Percentiles rank a stretch among this genome's conserved stretches.
Evolutionary conservation across 2,113 vertebrate species (phyloP).

Genomic region (Mugil cephalus): DNA sequence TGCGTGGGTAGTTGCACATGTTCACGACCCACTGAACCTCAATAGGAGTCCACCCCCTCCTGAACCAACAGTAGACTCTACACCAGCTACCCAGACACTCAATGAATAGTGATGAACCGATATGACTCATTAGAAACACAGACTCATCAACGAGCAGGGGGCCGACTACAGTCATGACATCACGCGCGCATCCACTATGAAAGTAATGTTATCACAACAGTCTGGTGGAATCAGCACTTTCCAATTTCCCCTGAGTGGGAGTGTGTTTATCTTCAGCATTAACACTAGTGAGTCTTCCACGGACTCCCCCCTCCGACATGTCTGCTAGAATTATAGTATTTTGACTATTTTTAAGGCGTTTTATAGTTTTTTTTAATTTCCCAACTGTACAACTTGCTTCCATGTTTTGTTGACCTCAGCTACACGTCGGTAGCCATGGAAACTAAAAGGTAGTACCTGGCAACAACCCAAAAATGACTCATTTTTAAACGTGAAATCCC

Average conservation of each 20-base stretch:
- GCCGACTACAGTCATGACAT: slow-evolving; percentile 63
- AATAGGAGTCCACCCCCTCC: slow-evolving; percentile 12
- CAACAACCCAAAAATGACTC: background rate
- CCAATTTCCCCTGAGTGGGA: slow-evolving; percentile 46
- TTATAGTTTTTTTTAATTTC: background rate
- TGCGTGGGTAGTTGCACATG: background rate
- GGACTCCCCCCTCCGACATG: slow-evolving; percentile 1
- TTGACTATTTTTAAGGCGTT: too few species aligned
- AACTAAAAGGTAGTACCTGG: slow-evolving; percentile 1
- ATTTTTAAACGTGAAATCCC: slow-evolving; percentile 19
- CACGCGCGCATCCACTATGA: slow-evolving; percentile 52
- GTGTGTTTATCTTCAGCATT: slow-evolving; percentile 46
- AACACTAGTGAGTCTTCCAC: slow-evolving; percentile 41
- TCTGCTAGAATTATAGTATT: slow-evolving; percentile 1
- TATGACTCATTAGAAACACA: slow-evolving; percentile 60
- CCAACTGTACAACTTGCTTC: background rate
- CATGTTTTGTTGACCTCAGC: background rate
- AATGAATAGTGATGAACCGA: slow-evolving; percentile 39
- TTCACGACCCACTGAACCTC: slow-evolving; percentile 48
- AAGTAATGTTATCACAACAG: slow-evolving; percentile 59
- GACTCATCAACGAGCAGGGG: slow-evolving; percentile 45
- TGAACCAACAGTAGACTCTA: slow-evolving; percentile 32
- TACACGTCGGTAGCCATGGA: background rate
- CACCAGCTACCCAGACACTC: slow-evolving; percentile 30
- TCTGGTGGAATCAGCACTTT: slow-evolving; percentile 65